Evolutionary conservation across 2,797 vertebrate genomes (phyloP), one percentile per base, ranked within the genome.

Genomic region (Enteromius radiatus): DNA sequence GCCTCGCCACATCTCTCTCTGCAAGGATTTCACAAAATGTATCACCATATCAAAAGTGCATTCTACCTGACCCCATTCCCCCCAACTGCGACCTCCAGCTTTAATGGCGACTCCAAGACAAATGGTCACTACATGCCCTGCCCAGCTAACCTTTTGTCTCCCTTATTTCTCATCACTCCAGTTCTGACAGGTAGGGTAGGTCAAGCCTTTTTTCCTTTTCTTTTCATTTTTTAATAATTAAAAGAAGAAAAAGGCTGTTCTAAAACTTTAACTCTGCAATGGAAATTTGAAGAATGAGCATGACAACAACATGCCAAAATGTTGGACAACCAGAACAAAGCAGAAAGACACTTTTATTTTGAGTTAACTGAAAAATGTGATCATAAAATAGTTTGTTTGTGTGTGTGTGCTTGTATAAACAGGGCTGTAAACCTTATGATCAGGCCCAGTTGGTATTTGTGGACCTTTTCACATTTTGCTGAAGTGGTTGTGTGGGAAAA

Each of bases 21-120:
- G 92, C 91, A 91, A 93, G 85, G 81, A 88, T 93, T 93, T 91
- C 87, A 90, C 92, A 89, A 93, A 92, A 92, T 90, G 88, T 92
- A 94, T 93, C 92, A 93, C 91, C 93, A 93, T 90, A 88, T 91
- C 92, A 91, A 89, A 91, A 92, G 90, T 95, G 93, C 93, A 94
- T 94, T 91, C 93, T 92, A 89, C 92, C 93, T 91, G 93, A 95
- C 94, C 93, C 92, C 88, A 89, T 86, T 87, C 84, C 92, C 91
- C 80, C 78, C 68, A 33, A 88, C 17, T 86, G 49, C 91, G 94
- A 95, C 93, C 93, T 87, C 80, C 76, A 89, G 91, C 93, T 94
- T 95, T 93, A 95, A 80, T 92, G 90, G 93, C 91, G 84, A 91
- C 92, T 92, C 90, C 89, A 92, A 90, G 91, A 92, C 93, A 92